These are phyloP conservation scores for Agrenia bidenticulata DNA, from an alignment of 2,888 invertebrate species.

Conservation along the genomic window DNA sequence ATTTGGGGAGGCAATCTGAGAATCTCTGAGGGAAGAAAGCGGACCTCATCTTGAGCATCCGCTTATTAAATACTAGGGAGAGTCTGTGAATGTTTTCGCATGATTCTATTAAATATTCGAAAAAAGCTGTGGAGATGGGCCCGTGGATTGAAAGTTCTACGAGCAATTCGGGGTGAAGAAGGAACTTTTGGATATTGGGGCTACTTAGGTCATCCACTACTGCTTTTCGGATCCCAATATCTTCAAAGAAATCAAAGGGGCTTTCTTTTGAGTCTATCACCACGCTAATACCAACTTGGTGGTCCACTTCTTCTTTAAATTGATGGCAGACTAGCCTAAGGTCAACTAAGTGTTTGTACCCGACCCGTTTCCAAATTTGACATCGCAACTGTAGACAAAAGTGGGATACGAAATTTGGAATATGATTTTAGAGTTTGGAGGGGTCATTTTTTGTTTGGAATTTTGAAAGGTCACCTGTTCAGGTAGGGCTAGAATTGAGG, in stretches of 20 bases:
- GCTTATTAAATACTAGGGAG: background rate
- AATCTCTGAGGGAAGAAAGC: background rate
- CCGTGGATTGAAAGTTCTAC: slow-evolving; percentile 7
- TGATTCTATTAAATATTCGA: slow-evolving; percentile 2
- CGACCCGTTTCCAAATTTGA: slow-evolving; percentile 10
- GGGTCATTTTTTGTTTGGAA: too few species aligned
- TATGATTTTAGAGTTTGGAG: too few species aligned
- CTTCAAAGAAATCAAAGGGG: background rate
- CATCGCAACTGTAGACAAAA: slow-evolving; percentile 2
- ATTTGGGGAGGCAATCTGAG: background rate
- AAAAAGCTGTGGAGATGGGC: background rate
- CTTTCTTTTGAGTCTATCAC: background rate
- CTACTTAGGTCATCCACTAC: background rate
- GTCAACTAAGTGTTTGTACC: background rate
- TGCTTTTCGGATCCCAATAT: background rate
- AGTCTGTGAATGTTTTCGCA: slow-evolving; percentile 3
- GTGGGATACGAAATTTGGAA: too few species aligned
- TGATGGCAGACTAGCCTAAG: background rate
- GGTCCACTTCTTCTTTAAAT: background rate
- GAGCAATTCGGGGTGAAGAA: slow-evolving; percentile 2
- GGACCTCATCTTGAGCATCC: background rate
- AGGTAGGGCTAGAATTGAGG: too few species aligned
- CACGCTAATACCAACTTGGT: background rate
- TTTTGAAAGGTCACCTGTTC: too few species aligned
- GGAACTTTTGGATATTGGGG: background rate